Conservation (phyloP, 2,797 vertebrate genomes). For the Periparus ater region DNA sequence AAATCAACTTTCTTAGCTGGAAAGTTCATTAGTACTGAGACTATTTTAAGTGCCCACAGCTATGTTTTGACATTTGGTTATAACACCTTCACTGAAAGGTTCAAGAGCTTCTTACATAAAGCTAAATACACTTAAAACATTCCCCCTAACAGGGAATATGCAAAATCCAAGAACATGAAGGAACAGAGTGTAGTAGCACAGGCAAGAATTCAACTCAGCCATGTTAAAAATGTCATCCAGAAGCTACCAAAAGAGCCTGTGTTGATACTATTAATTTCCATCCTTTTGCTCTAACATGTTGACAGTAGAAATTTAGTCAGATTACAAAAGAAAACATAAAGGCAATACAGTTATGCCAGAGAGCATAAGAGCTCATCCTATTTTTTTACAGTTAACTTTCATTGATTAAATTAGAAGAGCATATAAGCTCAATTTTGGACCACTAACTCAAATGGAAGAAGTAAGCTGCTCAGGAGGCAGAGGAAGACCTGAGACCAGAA, state of each 20-base stretch:
- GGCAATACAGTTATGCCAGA: neutral
- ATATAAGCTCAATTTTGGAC: neutral
- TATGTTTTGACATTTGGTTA: slow-evolving; percentile 23
- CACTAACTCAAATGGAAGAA: neutral
- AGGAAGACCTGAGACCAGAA: neutral
- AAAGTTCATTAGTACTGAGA: slow-evolving; percentile 20
- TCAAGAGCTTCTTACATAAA: slow-evolving; percentile 20
- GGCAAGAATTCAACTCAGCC: neutral
- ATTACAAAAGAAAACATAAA: neutral
- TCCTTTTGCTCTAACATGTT: neutral
- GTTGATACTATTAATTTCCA: neutral
- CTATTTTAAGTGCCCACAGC: neutral
- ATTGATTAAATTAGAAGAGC: neutral
- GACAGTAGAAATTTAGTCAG: neutral
- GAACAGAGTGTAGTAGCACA: neutral
- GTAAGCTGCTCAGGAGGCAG: neutral
- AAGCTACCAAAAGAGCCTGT: neutral
- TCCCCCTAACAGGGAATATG: neutral
- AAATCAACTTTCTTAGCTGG: slow-evolving; percentile 16
- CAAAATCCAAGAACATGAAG: neutral
- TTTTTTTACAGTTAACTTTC: neutral
- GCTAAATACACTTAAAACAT: slow-evolving; percentile 2
- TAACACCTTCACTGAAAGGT: neutral
- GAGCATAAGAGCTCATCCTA: neutral
- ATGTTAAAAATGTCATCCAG: neutral